Evolutionary conservation across 2,113 vertebrate species (phyloP).

Genomic region (Alaudala cheleensis): DNA sequence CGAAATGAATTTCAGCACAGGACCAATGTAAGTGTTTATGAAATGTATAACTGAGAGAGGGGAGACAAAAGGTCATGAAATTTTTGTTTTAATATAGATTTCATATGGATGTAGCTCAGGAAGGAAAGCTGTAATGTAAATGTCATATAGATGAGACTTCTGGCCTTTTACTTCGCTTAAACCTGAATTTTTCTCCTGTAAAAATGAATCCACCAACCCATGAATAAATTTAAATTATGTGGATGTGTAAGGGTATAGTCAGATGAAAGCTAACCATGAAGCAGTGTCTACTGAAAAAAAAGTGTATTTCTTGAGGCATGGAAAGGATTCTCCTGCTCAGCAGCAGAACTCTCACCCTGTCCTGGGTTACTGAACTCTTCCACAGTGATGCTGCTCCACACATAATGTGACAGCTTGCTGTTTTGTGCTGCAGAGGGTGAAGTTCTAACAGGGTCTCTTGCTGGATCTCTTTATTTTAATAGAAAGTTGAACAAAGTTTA

Average conservation of each 20-base stretch:
- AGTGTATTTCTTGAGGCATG: neutral
- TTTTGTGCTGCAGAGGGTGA: neutral
- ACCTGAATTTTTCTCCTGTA: neutral
- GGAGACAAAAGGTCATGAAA: neutral
- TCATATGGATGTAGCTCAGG: neutral
- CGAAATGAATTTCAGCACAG: neutral
- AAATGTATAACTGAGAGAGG: slow-evolving; percentile 3
- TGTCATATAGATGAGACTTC: neutral
- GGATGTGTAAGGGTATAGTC: neutral
- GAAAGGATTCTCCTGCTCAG: neutral
- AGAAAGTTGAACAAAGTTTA: neutral
- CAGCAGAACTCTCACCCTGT: neutral
- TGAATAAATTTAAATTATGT: neutral
- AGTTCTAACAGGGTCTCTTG: neutral
- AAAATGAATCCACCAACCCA: neutral
- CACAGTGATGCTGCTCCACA: neutral
- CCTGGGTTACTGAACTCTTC: neutral
- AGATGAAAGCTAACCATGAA: neutral
- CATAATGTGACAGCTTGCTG: neutral
- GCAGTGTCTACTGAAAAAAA: neutral
- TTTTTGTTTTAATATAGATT: slow-evolving; percentile 28
- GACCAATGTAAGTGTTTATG: neutral
- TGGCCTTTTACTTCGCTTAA: slow-evolving; percentile 3
- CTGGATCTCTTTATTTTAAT: neutral
- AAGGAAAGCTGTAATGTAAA: neutral